Evolutionary conservation across 53 echinoderm and acorn worm genomes (phyloP), one percentile per base, ranked within the genome.

Genomic region (Luidia sarsii): DNA sequence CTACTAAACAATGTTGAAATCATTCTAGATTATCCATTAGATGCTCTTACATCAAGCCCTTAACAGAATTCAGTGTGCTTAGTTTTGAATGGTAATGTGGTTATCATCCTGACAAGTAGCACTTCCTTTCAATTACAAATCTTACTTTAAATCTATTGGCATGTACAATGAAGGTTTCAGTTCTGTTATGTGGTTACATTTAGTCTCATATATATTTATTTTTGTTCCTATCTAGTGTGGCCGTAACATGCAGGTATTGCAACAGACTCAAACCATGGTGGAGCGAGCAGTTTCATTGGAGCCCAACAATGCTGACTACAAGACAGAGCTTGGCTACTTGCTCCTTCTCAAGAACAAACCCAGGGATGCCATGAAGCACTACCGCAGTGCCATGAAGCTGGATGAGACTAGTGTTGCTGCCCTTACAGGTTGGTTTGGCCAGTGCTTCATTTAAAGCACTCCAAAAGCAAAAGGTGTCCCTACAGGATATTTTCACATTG

Each of bases 361-460:
- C 23, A 68, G 91, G 35, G 93, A 97, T 23, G 87, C 99, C 16
- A 89, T 94, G 87, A 93, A 94, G 75, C 83, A 89, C 10, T 97
- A 91, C 70, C 88, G 94, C 16, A 94, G 74, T 46, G 99, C 99
- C 23, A 97, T 97, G 99, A 97, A 97, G 50, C 63, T 94, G 27
- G 99, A 97, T 60, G 99, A 97, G 55, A 94, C 99, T 19, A 97
- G 99, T 79, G 99, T 97, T 24, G 81, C 89, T 51, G 99, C 99
- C 37, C 85, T 97, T 8, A 97, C 99, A 89, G 99, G 99, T 97
- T 13, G 39, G 59, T 23, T 16, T 22, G 34, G 75, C n/a, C 0
- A 39, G 3, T 25, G 30, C 27, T 63, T 14, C 36, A n/a, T n/a
- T n/a, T n/a, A n/a, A n/a, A n/a, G n/a, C n/a, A n/a, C n/a, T n/a